Evolutionary conservation across 2,797 vertebrate genomes (phyloP).

Genomic region (Gallinago nigripennis): DNA sequence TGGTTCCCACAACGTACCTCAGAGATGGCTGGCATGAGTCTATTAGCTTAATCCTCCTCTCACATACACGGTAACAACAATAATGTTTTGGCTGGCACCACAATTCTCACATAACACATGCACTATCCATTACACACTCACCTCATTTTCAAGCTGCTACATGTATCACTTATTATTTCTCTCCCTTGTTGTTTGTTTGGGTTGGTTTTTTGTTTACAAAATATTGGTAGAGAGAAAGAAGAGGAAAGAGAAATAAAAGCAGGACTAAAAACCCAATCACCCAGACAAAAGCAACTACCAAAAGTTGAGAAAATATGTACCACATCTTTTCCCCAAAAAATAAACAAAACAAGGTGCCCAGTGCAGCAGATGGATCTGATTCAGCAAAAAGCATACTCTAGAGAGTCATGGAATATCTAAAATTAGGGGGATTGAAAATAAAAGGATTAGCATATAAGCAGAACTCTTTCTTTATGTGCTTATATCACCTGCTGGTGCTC

Average conservation of each 20-base stretch:
- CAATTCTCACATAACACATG: background rate
- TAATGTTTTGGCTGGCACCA: conserved; percentile 22
- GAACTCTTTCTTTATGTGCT: background rate
- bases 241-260: background rate
- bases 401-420: background rate
- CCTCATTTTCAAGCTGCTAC: conserved; percentile 44
- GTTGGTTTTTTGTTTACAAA: background rate
- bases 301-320: background rate
- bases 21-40: background rate
- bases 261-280: background rate
- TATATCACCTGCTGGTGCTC: background rate
- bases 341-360: background rate
- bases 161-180: background rate
- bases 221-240: background rate
- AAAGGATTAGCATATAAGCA: background rate
- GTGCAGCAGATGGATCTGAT: background rate
- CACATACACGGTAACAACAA: background rate
- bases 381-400: background rate
- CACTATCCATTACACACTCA: background rate
- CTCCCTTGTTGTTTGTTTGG: background rate
- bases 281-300: background rate
- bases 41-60: conserved; percentile 12
- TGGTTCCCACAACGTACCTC: conserved; percentile 51
- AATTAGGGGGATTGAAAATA: background rate
- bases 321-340: background rate